Conservation (phyloP, 64 coral and sea anemone species). For the Pachyseris speciosa region DNA sequence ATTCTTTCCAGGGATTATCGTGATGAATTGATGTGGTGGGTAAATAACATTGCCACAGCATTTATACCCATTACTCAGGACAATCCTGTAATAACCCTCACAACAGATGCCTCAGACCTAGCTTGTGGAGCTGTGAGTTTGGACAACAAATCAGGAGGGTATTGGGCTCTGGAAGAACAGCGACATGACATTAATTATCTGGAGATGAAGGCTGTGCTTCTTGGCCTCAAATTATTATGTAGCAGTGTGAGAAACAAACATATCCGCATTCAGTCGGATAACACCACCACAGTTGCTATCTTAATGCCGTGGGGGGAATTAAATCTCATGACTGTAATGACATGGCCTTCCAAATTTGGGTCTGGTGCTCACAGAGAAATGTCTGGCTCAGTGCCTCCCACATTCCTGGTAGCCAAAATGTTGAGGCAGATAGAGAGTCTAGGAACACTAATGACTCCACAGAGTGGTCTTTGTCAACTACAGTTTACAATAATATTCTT, state of each 20-base stretch:
- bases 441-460: neutral
- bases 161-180: neutral
- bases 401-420: neutral
- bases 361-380: neutral
- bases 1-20: neutral
- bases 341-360: conserved; percentile 10
- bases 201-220: conserved; percentile 37
- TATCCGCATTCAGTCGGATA: conserved; percentile 27
- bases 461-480: neutral
- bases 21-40: conserved; percentile 15
- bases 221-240: conserved; percentile 4
- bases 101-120: conserved; percentile 17
- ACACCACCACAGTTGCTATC: conserved; percentile 40
- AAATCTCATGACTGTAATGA: conserved; percentile 15
- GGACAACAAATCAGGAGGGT: neutral
- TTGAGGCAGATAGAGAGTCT: neutral
- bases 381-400: conserved; percentile 25
- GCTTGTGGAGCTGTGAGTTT: conserved; percentile 25
- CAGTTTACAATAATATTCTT: neutral
- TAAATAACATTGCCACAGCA: neutral
- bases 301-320: conserved; percentile 33
- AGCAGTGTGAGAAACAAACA: conserved; percentile 3
- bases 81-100: conserved; percentile 18
- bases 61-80: neutral
- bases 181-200: conserved; percentile 12